Conservation (phyloP, 2,888 invertebrate species). For the Drosophila algonquin region DNA sequence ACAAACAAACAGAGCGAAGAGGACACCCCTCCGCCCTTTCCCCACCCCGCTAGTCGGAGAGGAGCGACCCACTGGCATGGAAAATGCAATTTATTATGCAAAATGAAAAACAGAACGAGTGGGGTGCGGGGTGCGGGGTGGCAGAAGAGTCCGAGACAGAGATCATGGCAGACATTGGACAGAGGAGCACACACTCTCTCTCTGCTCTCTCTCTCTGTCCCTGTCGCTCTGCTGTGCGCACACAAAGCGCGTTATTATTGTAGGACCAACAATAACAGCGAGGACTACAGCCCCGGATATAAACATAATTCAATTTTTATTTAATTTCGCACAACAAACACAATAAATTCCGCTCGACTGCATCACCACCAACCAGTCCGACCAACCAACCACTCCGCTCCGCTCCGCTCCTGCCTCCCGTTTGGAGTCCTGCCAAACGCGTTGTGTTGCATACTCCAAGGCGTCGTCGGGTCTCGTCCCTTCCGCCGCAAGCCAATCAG, state of each 20-base stretch:
- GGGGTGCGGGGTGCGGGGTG: not conserved
- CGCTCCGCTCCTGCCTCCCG: not conserved
- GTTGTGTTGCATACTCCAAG: slow-evolving; percentile 54
- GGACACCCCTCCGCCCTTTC: not conserved
- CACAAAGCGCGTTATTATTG: slow-evolving; percentile 70
- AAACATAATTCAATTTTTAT: slow-evolving; percentile 81
- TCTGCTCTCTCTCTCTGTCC: not conserved
- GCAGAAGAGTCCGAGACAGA: slow-evolving; percentile 46
- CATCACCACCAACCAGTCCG: slow-evolving; percentile 14
- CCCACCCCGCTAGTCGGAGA: not conserved
- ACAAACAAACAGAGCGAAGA: slow-evolving; percentile 38
- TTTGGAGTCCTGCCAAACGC: slow-evolving; percentile 61
- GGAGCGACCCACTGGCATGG: slow-evolving; percentile 67
- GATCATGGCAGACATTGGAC: slow-evolving; percentile 55
- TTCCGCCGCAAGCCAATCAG: slow-evolving; percentile 57
- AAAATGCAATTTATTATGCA: slow-evolving; percentile 82
- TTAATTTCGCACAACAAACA: slow-evolving; percentile 78
- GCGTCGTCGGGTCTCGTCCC: slow-evolving; percentile 60
- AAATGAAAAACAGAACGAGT: slow-evolving; percentile 70
- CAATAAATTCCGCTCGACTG: slow-evolving; percentile 74
- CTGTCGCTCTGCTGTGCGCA: slow-evolving; percentile 5
- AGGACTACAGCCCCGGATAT: slow-evolving; percentile 63
- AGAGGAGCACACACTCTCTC: slow-evolving; percentile 20
- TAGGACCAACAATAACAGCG: slow-evolving; percentile 74
- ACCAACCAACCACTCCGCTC: not conserved